phyloP scores from a whole-genome alignment of 2,797 vertebrate species.

The Mallotus villosus region DNA sequence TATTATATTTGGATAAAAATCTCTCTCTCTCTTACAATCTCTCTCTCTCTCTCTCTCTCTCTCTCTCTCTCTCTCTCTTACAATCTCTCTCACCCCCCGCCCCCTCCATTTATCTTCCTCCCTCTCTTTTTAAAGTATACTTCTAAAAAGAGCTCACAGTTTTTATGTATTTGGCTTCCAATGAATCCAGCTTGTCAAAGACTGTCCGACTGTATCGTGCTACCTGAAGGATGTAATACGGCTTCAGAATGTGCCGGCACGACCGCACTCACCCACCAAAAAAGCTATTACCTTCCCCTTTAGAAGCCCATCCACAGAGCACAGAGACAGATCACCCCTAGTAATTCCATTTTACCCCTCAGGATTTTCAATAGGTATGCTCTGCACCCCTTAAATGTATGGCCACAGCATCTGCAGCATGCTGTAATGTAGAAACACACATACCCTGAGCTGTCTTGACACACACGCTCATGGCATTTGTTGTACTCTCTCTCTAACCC shows the following conservation, averaged over 20 bases:
- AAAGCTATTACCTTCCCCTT: slow-evolving; percentile 70
- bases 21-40: slow-evolving; percentile 9
- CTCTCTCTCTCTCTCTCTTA: slow-evolving; percentile 1
- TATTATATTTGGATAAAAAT: slow-evolving; percentile 12
- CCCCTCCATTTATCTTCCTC: not conserved
- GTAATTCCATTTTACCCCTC: slow-evolving; percentile 76
- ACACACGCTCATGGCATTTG: slow-evolving; percentile 43
- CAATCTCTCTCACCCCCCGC: slow-evolving; percentile 10
- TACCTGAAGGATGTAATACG: slow-evolving; percentile 60
- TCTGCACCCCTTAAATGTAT: slow-evolving; percentile 73
- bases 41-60: not conserved
- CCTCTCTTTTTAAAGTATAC: not conserved
- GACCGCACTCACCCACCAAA: slow-evolving; percentile 42
- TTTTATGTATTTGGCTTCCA: slow-evolving; percentile 20
- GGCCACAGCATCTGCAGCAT: slow-evolving; percentile 49
- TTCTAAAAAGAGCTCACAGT: slow-evolving; percentile 8
- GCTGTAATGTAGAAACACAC: slow-evolving; percentile 55
- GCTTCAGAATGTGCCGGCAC: slow-evolving; percentile 53
- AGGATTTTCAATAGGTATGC: slow-evolving; percentile 71
- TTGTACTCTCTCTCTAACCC: slow-evolving; percentile 7
- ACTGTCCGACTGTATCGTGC: slow-evolving; percentile 20
- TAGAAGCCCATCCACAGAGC: slow-evolving; percentile 59
- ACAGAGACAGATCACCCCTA: slow-evolving; percentile 64
- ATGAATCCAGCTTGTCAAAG: slow-evolving; percentile 38
- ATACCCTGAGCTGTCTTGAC: slow-evolving; percentile 55